Percentiles rank a stretch among this genome's conserved stretches.
Evolutionary conservation across 2,113 vertebrate genomes (phyloP).

Genomic region (Callaeas wilsoni): DNA sequence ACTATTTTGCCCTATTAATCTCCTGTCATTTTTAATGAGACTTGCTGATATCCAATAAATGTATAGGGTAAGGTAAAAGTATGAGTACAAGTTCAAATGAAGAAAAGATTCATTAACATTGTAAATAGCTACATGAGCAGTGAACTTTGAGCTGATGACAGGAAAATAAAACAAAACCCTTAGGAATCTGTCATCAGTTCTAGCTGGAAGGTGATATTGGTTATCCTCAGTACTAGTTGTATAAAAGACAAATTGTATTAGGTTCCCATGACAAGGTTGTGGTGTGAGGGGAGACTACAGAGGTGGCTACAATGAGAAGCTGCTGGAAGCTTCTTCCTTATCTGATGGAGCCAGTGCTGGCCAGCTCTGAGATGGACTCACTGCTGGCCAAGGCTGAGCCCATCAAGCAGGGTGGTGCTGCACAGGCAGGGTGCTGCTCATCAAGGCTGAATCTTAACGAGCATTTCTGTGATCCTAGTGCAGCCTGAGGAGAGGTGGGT

Average conservation of each 20-base stretch:
- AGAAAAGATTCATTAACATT: not conserved
- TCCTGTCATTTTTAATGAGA: not conserved
- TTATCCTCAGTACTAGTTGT: not conserved
- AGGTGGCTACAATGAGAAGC: too few relatives aligned
- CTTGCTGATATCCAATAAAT: not conserved
- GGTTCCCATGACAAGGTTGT: not conserved
- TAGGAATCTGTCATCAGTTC: not conserved
- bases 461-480: not conserved
- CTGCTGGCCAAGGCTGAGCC: not conserved
- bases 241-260: not conserved
- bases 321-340: not conserved
- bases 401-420: not conserved
- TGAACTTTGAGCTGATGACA: not conserved
- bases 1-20: not conserved
- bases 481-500: not conserved
- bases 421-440: not conserved
- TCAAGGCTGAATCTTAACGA: not conserved
- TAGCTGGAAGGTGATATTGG: not conserved
- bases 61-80: not conserved
- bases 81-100: not conserved
- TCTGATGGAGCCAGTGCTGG: not conserved
- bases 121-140: not conserved
- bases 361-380: accelerated
- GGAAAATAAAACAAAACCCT: not conserved
- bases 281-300: too few relatives aligned